Base-by-base conservation (phyloP, 1,140 invertebrate genomes). In the Coboldia fuscipes region DNA sequence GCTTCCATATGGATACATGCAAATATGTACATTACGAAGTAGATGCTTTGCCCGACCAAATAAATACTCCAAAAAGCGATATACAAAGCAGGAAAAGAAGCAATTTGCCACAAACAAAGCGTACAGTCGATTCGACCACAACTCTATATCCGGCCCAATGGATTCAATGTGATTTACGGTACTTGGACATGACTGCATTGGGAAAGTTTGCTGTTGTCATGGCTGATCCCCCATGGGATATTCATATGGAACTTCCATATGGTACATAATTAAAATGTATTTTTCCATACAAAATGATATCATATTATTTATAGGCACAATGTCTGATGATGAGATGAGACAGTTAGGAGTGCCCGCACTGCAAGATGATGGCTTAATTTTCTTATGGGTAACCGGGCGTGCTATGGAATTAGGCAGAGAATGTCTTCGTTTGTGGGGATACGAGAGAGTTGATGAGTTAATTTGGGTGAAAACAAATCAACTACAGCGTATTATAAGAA, bases 391-490 rank as follows among this genome's bases (percentile, higher is more conserved):
- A 1, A 97, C 92, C 13, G 92, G 92, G 27, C 70, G 90, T 49
- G 92, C 92, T 0, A 97, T 97, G 92, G 92, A 97, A 55, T 55
- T 97, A 7, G 92, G 92, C 0, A 61, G 88, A 22, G 88, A 94
- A 49, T 93, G 86, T 47, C 58, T 94, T 3, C 77, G 86, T 44
- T 50, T 93, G 1, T 94, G 82, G 84, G 90, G 90, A 6, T 97
- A 97, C 51, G 84, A 96, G 51, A 63, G 90, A 37, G 84, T 93
- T 2, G 92, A 97, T 53, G 93, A 97, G 54, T 71, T 97, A 8
- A 97, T 97, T 43, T 97, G 93, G 93, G 92, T 97, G 3, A 97
- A 97, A 61, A 97, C 92, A 0, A 97, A 97, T 62, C 93, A 97
- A 48, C 57, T 97, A 38, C 93, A 97, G 54, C 63, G 90, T 40